Conservation (phyloP, 2,888 invertebrate genomes). For the Ptilodon capucinus region DNA sequence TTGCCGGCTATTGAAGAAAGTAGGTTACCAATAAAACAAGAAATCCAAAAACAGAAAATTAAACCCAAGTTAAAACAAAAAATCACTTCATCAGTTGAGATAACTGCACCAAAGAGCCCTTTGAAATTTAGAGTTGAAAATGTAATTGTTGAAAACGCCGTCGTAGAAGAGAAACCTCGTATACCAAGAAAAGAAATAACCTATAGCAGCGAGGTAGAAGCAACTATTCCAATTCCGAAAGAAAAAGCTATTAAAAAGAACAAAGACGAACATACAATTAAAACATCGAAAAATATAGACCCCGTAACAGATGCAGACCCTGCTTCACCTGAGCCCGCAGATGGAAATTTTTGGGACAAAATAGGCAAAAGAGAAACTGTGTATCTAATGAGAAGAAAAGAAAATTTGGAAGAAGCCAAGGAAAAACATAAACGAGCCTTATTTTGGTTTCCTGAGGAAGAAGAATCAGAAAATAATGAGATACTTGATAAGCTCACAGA, state of each 20-base stretch:
- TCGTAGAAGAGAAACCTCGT: constrained; percentile 81
- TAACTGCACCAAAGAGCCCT: constrained; percentile 69
- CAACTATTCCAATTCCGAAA: constrained; percentile 23
- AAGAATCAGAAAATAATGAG: constrained; percentile 16
- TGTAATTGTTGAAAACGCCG: constrained; percentile 68
- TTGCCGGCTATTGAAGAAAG: constrained; percentile 77
- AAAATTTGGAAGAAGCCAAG: constrained; percentile 69
- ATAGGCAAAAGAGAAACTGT: constrained; percentile 86
- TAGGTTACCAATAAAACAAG: constrained; percentile 49
- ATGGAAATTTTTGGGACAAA: constrained; percentile 85
- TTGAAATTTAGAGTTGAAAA: constrained; percentile 82
- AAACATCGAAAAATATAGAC: constrained; percentile 39
- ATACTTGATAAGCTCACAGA: background rate
- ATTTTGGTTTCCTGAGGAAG: constrained; percentile 68
- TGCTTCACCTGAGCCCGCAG: constrained; percentile 66
- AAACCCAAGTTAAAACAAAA: constrained; percentile 75
- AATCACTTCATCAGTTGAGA: constrained; percentile 80
- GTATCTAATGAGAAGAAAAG: constrained; percentile 81
- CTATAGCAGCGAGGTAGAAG: constrained; percentile 59
- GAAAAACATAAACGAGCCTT: constrained; percentile 60
- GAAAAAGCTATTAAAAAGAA: constrained; percentile 24
- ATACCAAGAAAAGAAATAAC: constrained; percentile 64
- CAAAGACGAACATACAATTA: constrained; percentile 36
- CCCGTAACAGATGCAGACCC: constrained; percentile 34
- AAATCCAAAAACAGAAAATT: constrained; percentile 44